Conservation (phyloP, 2,797 vertebrate species). For the Parauchenoglanis ngamensis region DNA sequence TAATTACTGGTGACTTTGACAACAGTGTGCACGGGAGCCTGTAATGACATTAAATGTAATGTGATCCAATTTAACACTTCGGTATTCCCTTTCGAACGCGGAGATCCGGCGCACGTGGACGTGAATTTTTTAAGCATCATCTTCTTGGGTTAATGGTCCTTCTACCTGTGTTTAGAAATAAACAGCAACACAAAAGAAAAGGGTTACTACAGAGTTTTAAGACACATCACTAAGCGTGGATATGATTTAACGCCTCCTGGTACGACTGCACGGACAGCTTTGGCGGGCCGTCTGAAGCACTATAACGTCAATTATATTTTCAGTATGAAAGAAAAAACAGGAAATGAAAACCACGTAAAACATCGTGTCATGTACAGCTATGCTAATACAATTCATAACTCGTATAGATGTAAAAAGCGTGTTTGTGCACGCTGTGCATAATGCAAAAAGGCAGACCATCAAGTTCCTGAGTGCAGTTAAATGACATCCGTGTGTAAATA, state of each 20-base stretch:
- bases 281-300: rapidly evolving
- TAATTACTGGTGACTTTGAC: conserved; percentile 31
- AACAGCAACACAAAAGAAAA: background rate
- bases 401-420: background rate
- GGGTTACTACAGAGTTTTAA: background rate
- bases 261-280: background rate
- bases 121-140: background rate
- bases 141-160: background rate
- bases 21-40: conserved; percentile 10
- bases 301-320: background rate
- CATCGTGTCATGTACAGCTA: background rate
- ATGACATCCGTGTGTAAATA: conserved; percentile 25
- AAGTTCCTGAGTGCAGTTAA: conserved; percentile 20
- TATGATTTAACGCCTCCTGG: background rate
- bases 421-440: background rate
- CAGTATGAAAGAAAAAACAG: background rate
- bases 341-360: background rate
- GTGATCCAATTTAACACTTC: conserved; percentile 31
- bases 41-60: conserved; percentile 41
- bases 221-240: too few species aligned
- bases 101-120: background rate
- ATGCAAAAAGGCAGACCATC: background rate
- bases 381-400: background rate
- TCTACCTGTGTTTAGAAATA: background rate
- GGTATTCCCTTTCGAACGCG: conserved; percentile 1